phyloP scores from a whole-genome alignment of 2,888 invertebrate species.

The Nephrotoma appendiculata region DNA sequence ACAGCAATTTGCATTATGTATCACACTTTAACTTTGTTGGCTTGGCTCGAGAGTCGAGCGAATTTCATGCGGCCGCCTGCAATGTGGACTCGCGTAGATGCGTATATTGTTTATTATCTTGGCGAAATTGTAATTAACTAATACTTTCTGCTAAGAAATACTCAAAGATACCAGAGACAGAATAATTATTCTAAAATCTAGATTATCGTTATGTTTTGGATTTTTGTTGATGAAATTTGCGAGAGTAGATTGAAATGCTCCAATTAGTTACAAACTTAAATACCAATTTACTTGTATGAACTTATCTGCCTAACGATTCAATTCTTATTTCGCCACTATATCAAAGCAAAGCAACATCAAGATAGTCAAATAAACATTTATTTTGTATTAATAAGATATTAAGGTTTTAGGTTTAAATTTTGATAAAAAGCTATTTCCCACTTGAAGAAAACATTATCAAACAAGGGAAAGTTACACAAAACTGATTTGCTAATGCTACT shows the following conservation, averaged over 20 bases:
- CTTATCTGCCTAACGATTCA: not conserved
- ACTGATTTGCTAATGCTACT: not conserved
- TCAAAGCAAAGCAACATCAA: not conserved
- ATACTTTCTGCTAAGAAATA: too few species aligned
- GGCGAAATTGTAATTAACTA: too few species aligned
- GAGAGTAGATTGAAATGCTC: not conserved
- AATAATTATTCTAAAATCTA: too few species aligned
- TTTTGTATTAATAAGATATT: not conserved
- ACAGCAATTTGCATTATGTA: too few species aligned
- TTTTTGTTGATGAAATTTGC: too few species aligned
- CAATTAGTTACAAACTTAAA: not conserved
- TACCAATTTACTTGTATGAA: not conserved
- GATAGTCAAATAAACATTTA: not conserved
- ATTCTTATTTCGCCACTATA: not conserved
- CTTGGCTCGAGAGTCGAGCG: too few species aligned
- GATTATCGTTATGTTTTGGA: too few species aligned
- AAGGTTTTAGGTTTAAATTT: not conserved
- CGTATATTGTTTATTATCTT: too few species aligned
- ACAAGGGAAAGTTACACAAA: not conserved
- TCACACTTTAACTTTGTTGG: too few species aligned
- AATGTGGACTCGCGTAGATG: too few species aligned
- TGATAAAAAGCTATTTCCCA: not conserved
- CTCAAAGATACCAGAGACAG: too few species aligned
- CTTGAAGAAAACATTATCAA: not conserved
- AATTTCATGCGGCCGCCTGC: too few species aligned